These are phyloP conservation scores for Drosophila seguyi DNA, from an alignment of 1,140 invertebrate species.

Conservation along the genomic window DNA sequence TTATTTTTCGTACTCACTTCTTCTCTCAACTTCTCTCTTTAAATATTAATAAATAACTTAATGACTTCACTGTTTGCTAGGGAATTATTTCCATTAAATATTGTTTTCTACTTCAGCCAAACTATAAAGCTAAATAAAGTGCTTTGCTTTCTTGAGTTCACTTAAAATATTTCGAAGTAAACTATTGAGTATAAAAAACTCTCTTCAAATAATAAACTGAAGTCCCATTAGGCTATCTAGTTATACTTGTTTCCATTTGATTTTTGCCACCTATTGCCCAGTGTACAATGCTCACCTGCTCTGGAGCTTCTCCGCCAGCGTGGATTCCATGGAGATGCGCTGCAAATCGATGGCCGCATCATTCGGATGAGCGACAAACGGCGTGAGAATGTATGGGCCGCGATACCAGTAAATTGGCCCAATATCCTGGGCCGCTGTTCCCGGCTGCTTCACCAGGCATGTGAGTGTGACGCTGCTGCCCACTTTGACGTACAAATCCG, in stretches of 20 bases:
- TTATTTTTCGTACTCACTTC: background rate
- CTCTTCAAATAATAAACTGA: background rate
- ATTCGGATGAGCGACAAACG: constrained; percentile 85
- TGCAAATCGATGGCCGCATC: constrained; percentile 84
- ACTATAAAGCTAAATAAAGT: background rate
- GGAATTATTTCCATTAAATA: background rate
- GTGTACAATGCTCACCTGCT: constrained; percentile 70
- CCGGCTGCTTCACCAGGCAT: constrained; percentile 93
- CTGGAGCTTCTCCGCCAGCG: constrained; percentile 76
- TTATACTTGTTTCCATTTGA: background rate
- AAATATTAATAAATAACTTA: background rate
- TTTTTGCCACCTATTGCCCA: background rate
- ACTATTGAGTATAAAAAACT: background rate
- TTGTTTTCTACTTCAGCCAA: rapidly evolving
- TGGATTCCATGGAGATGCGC: constrained; percentile 84
- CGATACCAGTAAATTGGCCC: constrained; percentile 94
- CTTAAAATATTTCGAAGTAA: too few relatives aligned
- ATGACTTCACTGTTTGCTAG: background rate
- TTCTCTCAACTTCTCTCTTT: background rate
- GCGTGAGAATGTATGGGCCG: constrained; percentile 85
- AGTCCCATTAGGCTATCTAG: background rate
- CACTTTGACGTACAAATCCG: constrained; percentile 93
- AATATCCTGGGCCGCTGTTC: constrained; percentile 90
- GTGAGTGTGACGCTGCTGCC: constrained; percentile 92
- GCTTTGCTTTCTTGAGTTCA: background rate